Percentiles rank a stretch among this genome's conserved stretches.
These are phyloP conservation scores for Rhineura floridana DNA, from an alignment of 2,113 vertebrate genomes.

Conservation along the genomic window DNA sequence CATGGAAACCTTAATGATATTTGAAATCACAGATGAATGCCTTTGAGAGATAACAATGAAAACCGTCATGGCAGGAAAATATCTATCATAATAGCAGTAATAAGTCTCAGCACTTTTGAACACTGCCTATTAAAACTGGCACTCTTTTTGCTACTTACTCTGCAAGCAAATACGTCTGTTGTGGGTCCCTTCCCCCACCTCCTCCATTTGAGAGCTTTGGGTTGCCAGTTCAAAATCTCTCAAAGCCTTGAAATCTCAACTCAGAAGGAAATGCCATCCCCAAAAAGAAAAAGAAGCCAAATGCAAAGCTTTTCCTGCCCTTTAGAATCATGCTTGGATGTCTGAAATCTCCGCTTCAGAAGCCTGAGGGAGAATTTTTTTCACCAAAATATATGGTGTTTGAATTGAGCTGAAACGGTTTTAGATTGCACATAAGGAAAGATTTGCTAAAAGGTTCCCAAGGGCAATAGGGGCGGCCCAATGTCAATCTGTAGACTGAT, in stretches of 20 bases:
- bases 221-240: conserved; percentile 28
- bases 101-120: conserved; percentile 45
- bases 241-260: conserved; percentile 24
- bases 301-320: background rate
- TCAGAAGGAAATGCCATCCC: background rate
- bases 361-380: background rate
- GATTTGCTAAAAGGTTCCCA: conserved; percentile 6
- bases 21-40: conserved; percentile 59
- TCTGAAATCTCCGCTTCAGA: conserved; percentile 21
- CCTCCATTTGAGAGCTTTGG: conserved; percentile 35
- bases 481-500: conserved; percentile 32
- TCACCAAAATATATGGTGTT: conserved; percentile 28
- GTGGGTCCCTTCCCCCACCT: background rate
- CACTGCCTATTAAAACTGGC: conserved; percentile 11
- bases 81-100: conserved; percentile 31
- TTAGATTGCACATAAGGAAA: conserved; percentile 9
- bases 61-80: conserved; percentile 40
- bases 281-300: background rate
- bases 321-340: conserved; percentile 28
- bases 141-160: conserved; percentile 26
- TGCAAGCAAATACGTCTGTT: conserved; percentile 8
- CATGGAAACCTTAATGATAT: conserved; percentile 62
- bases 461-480: conserved; percentile 25
- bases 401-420: conserved; percentile 41
- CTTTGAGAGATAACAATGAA: conserved; percentile 52